Evolutionary conservation across 2,888 invertebrate genomes (phyloP), one percentile per base, ranked within the genome.

Genomic region (Eutolmus rufibarbis): DNA sequence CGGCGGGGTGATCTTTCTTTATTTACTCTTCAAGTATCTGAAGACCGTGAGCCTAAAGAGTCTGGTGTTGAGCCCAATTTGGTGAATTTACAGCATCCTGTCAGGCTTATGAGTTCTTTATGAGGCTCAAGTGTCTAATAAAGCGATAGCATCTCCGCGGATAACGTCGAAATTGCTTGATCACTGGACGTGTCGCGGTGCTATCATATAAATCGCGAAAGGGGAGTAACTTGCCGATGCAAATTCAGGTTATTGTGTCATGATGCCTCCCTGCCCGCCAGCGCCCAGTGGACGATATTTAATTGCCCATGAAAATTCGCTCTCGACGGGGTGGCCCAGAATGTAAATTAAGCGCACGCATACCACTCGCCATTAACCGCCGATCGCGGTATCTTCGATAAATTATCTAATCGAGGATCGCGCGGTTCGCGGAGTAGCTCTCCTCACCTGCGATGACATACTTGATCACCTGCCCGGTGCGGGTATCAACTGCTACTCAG

Each of bases 331-430:
- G 46, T 51, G 77, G 77, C 56, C 86, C n/a, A 56, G 46, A 86
- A 86, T 86, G 77, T 77, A 77, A 86, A 86, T 86, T 86, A 66
- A 78, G 2, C 74, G 51, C 74, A 74, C 84, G 85, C 31, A 43
- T 74, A 66, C 66, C 84, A 78, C 66, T 84, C 40, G 77, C 34
- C 57, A 77, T 79, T 40, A 88, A 76, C 56, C 76, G 74, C 74
- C 51, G 43, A 34, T 78, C 51, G 66, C 81, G 87, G 66, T 86
- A 88, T 88, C 87, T 79, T 31, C 40, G 87, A 87, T 88, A 74
- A 88, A 87, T 88, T 88, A 88, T 88, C 85, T 88, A 88, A 88
- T 88, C 88, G 88, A 81, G 51, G 87, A 87, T 87, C 82, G 56
- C 57, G 57, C 57, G 37, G 57, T 66, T 40, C 57, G 82, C 37